Percentiles rank a stretch among this genome's conserved stretches.
Evolutionary conservation across 92 coral and sea anemone genomes (phyloP).

Genomic region (Palythoa heliodiscus): DNA sequence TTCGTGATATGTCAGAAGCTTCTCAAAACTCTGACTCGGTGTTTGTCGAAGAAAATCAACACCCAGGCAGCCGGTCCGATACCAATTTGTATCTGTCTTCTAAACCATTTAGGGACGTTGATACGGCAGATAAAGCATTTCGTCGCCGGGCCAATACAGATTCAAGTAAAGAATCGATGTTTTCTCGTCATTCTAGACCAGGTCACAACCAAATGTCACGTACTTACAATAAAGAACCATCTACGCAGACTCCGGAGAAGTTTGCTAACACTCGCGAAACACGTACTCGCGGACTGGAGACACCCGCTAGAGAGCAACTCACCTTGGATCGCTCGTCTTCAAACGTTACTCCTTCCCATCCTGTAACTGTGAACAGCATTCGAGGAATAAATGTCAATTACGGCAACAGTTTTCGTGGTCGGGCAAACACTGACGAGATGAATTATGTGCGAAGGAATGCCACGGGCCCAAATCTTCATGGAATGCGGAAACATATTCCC

Average conservation of each 20-base stretch:
- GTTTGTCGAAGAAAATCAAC: neutral
- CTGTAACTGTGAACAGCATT: conserved; percentile 78
- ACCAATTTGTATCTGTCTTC: conserved; percentile 36
- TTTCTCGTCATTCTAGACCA: neutral
- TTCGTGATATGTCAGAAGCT: neutral
- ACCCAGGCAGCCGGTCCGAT: conserved; percentile 12
- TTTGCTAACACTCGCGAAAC: neutral
- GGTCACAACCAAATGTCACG: neutral
- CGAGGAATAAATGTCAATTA: conserved; percentile 68
- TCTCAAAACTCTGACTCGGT: conserved; percentile 2
- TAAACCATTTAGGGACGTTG: neutral
- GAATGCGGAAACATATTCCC: conserved; percentile 39
- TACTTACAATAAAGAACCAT: neutral
- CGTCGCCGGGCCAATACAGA: conserved; percentile 38
- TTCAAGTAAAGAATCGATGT: neutral
- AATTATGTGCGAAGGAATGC: conserved; percentile 21
- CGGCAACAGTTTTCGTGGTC: conserved; percentile 30
- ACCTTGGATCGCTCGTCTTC: conserved; percentile 48
- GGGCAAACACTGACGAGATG: conserved; percentile 28
- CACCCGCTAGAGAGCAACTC: conserved; percentile 51
- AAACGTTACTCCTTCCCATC: conserved; percentile 64
- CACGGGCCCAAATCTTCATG: conserved; percentile 36
- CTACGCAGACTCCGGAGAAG: neutral
- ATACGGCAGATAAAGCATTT: neutral
- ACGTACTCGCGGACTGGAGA: conserved; percentile 17